Percentiles rank a stretch among this genome's conserved stretches.
These are phyloP conservation scores for Agelas oroides DNA, from an alignment of 37 sponge, comb jelly and placozoan species.

Conservation along the genomic window DNA sequence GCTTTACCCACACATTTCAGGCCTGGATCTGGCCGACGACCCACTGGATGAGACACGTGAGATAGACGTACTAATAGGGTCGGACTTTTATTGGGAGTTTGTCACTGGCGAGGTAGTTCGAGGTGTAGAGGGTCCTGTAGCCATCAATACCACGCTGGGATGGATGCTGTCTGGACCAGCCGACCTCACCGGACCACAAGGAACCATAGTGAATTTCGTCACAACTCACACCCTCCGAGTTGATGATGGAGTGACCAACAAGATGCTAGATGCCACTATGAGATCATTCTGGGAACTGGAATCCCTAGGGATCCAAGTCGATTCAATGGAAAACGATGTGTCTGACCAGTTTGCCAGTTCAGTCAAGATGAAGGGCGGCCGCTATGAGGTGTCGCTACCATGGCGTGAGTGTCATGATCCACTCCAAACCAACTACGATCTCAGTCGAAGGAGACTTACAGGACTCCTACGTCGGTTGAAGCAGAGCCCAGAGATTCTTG, in stretches of 20 bases:
- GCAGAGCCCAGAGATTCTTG: slow-evolving; percentile 30
- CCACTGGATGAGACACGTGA: neutral
- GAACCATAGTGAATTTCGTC: neutral
- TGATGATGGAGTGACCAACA: neutral
- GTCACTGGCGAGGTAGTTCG: neutral
- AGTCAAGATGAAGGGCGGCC: neutral
- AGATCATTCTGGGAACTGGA: slow-evolving; percentile 25
- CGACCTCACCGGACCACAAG: no score
- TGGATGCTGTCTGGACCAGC: slow-evolving; percentile 33
- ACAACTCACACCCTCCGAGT: slow-evolving; percentile 19
- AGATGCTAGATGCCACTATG: neutral
- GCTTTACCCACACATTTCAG: slow-evolving; percentile 17
- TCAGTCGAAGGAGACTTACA: slow-evolving; percentile 29
- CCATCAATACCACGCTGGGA: slow-evolving; percentile 15
- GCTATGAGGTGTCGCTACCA: slow-evolving; percentile 16
- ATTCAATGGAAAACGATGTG: neutral
- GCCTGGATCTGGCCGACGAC: slow-evolving; percentile 21
- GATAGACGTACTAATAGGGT: slow-evolving; percentile 31
- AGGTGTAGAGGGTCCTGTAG: slow-evolving; percentile 10
- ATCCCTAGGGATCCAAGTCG: neutral
- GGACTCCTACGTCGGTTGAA: slow-evolving; percentile 31
- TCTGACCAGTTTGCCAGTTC: slow-evolving; percentile 9
- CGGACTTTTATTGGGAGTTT: slow-evolving; percentile 19
- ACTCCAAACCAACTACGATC: slow-evolving; percentile 12
- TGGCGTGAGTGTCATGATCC: slow-evolving; percentile 33